A percentile compares a stretch with the other conserved stretches of the same genome.
These are phyloP conservation scores for Trichomycterus rosablanca DNA, from an alignment of 2,113 vertebrate species.

Conservation along the genomic window DNA sequence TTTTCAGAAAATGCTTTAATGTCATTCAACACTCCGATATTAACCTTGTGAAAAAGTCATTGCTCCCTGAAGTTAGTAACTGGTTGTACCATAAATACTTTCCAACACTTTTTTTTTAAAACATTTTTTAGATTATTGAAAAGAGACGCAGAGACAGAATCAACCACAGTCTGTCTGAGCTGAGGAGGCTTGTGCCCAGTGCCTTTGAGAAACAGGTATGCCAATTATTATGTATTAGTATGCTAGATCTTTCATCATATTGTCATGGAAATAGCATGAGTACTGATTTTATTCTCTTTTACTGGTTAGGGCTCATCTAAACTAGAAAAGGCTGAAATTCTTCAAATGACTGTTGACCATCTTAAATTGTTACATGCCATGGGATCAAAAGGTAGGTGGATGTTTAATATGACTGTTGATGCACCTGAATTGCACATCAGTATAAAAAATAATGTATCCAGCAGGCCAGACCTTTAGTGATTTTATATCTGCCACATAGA, in stretches of 20 bases:
- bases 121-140: constrained; percentile 80
- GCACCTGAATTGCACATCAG: not conserved
- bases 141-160: constrained; percentile 89
- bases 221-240: not conserved
- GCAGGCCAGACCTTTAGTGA: too few relatives aligned
- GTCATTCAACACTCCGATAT: too few relatives aligned
- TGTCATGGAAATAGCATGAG: too few relatives aligned
- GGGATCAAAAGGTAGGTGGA: constrained; percentile 78
- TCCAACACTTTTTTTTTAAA: not conserved
- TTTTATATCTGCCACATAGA: too few relatives aligned
- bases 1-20: too few relatives aligned
- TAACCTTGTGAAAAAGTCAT: too few relatives aligned
- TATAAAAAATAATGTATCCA: too few relatives aligned
- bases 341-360: constrained; percentile 95
- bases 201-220: constrained; percentile 89
- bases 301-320: constrained; percentile 83
- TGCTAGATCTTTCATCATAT: not conserved
- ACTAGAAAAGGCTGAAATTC: constrained; percentile 91
- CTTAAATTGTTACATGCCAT: constrained; percentile 89
- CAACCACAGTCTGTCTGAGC: constrained; percentile 90
- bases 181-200: constrained; percentile 85
- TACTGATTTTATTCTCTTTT: not conserved
- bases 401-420: not conserved
- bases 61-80: too few relatives aligned
- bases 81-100: too few relatives aligned